Evolutionary conservation across 2,113 vertebrate species (phyloP), one percentile per base, ranked within the genome.

Genomic region (Speoplatyrhinus poulsoni): DNA sequence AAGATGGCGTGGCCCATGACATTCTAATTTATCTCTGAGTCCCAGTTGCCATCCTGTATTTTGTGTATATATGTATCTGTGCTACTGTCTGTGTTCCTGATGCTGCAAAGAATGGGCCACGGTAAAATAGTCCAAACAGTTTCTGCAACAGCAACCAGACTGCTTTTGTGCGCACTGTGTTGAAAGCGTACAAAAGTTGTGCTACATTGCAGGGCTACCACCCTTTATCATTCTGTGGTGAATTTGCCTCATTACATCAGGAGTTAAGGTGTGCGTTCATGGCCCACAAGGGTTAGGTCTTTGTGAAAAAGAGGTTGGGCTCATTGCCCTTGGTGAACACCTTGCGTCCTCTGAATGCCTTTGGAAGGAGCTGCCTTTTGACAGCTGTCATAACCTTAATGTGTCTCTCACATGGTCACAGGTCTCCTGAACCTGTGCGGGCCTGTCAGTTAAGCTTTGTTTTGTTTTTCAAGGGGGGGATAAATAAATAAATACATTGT

Each of bases 321-420:
- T 69, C 46, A 5, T 3, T 65, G 62, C 26, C 67, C 65, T 84
- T 62, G 54, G 17, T 3, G 67, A 71, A 69, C 69, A 64, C 12
- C 0, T 12, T 6, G n/a, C 47, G 60, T 75, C 69, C 70, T 57
- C 49, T 16, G 47, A 72, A 41, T 8, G 33, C 60, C 54, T 79
- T 86, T 68, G 65, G 52, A 60, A 67, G 33, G 46, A 69, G 70
- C 8, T 66, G 8, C 72, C 50, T 73, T 72, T 85, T 52, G 68
- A 56, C 62, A 74, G 69, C 15, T 6, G 4, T n/a, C 3, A 8
- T 85, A 74, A 85, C 85, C 83, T 86, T 85, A 84, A 54, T 19
- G 26, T 69, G 3, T 76, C 49, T 62, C 48, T 74, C 36, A 72
- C 66, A 53, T 69, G 62, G 54, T 50, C 68, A 15, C 26, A 36